phyloP scores from a whole-genome alignment of 2,797 vertebrate species.

The Gymnoscopelus braueri region DNA sequence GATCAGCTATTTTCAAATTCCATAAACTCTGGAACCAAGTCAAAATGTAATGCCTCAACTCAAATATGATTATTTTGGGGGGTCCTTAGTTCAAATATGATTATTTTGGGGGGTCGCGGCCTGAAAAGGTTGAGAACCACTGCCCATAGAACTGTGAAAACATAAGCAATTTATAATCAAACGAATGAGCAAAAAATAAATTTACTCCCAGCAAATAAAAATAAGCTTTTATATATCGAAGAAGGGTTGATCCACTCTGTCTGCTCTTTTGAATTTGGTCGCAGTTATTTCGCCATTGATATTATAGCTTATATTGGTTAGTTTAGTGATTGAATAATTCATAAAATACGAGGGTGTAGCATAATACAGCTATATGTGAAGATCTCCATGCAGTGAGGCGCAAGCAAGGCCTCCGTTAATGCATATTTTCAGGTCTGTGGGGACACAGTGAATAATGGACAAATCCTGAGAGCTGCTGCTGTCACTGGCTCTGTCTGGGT shows the following conservation, averaged over 20 bases:
- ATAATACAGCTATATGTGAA: conserved; percentile 3
- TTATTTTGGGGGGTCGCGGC: too few relatives aligned
- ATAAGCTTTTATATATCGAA: neutral
- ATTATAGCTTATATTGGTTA: neutral
- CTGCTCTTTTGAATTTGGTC: neutral
- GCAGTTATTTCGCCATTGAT: neutral
- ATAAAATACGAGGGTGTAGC: conserved; percentile 6
- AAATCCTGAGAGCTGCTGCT: conserved; percentile 64
- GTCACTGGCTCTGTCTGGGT: conserved; percentile 51
- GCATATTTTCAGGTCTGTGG: conserved; percentile 49
- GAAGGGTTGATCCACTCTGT: neutral
- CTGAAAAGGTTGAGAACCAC: conserved; percentile 1
- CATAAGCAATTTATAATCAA: conserved; percentile 15
- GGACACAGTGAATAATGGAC: conserved; percentile 57
- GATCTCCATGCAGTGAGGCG: conserved; percentile 1
- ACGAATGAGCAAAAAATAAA: conserved; percentile 6
- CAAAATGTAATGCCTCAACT: too few relatives aligned
- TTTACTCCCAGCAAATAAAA: conserved; percentile 21
- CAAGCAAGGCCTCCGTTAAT: conserved; percentile 30
- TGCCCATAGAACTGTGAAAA: conserved; percentile 9
- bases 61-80: too few relatives aligned
- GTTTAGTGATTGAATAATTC: conserved; percentile 13
- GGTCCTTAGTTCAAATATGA: too few relatives aligned
- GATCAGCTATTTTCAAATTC: too few relatives aligned
- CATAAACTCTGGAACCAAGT: too few relatives aligned